These are phyloP conservation scores for Heteromyza rotundicornis DNA, from an alignment of 2,888 invertebrate genomes.

Conservation along the genomic window DNA sequence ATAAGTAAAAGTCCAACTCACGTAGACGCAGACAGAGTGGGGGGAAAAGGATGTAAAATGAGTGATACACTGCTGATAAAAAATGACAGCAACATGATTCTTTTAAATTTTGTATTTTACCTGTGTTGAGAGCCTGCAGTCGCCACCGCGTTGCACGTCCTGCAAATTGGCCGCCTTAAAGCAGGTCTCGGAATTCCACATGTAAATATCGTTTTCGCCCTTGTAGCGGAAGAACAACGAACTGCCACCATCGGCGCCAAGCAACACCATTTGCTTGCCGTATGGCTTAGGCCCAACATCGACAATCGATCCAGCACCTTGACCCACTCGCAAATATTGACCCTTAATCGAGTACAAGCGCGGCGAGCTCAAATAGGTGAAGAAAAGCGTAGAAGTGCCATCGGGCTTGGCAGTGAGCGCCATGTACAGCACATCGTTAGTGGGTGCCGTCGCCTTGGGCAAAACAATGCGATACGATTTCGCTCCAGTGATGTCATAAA, in stretches of 20 bases:
- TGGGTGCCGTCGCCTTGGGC: constrained; percentile 64
- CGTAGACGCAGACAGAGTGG: background rate
- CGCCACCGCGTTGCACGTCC: constrained; percentile 67
- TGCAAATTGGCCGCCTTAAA: constrained; percentile 67
- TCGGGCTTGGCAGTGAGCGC: constrained; percentile 65
- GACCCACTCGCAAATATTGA: constrained; percentile 65
- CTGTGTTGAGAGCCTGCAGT: constrained; percentile 69
- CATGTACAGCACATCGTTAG: constrained; percentile 68
- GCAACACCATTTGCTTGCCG: constrained; percentile 65
- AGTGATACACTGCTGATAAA: background rate
- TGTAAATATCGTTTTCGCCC: constrained; percentile 69
- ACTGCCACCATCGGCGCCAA: constrained; percentile 69
- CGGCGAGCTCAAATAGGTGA: constrained; percentile 68
- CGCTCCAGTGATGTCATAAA: constrained; percentile 65
- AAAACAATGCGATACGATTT: constrained; percentile 68
- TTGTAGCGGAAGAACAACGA: constrained; percentile 70
- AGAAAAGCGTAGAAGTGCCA: constrained; percentile 65
- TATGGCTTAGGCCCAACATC: constrained; percentile 67
- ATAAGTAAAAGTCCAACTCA: background rate
- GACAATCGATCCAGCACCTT: constrained; percentile 66
- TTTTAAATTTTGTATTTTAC: constrained; percentile 53
- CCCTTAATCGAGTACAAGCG: constrained; percentile 68
- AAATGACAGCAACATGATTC: background rate
- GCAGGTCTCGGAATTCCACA: constrained; percentile 69
- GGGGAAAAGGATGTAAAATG: background rate